These are phyloP conservation scores for Cherax quadricarinatus DNA, from an alignment of 1,140 invertebrate genomes.

Conservation along the genomic window DNA sequence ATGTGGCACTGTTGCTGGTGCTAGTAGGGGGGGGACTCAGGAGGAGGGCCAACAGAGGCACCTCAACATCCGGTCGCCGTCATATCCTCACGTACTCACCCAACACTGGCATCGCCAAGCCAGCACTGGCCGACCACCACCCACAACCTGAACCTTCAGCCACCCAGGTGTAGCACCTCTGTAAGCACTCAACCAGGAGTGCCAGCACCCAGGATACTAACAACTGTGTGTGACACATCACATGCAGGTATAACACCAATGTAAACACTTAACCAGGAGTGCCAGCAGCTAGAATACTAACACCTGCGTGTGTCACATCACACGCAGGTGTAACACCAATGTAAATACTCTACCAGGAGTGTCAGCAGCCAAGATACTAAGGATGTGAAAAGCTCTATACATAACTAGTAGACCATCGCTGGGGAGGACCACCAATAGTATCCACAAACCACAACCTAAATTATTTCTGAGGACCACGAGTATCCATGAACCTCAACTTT, in stretches of 20 bases:
- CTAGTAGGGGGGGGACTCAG: slow-evolving; percentile 42
- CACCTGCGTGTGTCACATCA: too few species aligned
- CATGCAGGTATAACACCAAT: not conserved
- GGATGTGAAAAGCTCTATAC: not conserved
- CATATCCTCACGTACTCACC: slow-evolving; percentile 60
- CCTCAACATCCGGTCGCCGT: slow-evolving; percentile 37
- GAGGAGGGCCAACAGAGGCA: not conserved
- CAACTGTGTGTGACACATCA: not conserved
- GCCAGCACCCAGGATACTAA: not conserved
- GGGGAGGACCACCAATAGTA: not conserved
- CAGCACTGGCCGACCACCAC: slow-evolving; percentile 55
- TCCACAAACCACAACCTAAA: too few species aligned
- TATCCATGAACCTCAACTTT: not conserved
- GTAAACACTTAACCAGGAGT: not conserved
- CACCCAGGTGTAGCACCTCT: slow-evolving; percentile 23
- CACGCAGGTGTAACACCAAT: too few species aligned
- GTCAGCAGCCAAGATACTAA: too few species aligned
- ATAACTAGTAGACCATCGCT: not conserved
- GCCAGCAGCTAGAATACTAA: not conserved
- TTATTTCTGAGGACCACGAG: not conserved
- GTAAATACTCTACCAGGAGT: too few species aligned
- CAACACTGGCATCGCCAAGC: slow-evolving; percentile 35
- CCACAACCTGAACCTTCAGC: slow-evolving; percentile 49
- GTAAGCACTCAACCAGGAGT: not conserved
- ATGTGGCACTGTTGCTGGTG: slow-evolving; percentile 61